phyloP scores from a whole-genome alignment of 2,797 vertebrate species.

The Toxotes lorentzi region DNA sequence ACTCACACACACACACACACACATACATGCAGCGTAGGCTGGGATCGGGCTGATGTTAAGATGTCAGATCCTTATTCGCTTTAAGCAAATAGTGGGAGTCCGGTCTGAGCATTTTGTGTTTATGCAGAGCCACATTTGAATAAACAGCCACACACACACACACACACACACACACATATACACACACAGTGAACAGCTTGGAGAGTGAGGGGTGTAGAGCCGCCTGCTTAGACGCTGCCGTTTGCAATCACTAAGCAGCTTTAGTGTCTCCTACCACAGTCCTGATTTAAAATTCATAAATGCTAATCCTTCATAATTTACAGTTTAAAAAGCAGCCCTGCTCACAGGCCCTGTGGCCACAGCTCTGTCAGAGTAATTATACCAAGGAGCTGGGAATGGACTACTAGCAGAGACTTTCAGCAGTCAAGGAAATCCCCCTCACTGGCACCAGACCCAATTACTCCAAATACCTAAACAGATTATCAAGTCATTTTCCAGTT shows the following conservation, averaged over 20 bases:
- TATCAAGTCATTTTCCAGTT: slow-evolving; percentile 99
- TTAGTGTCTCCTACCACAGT: slow-evolving; percentile 99
- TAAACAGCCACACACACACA: slow-evolving; percentile 66
- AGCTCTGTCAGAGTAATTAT: slow-evolving; percentile 99
- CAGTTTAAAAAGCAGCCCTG: slow-evolving; percentile 99
- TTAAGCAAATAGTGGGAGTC: slow-evolving; percentile 82
- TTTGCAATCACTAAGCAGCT: slow-evolving; percentile 99
- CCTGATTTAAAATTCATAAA: slow-evolving; percentile 99
- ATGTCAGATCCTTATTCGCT: slow-evolving; percentile 84
- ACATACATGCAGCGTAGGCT: slow-evolving; percentile 28
- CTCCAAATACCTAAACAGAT: slow-evolving; percentile 99
- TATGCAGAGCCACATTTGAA: slow-evolving; percentile 74
- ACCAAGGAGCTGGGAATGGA: slow-evolving; percentile 98
- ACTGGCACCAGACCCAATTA: slow-evolving; percentile 99
- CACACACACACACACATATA: slow-evolving; percentile 26
- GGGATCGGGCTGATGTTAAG: slow-evolving; percentile 82
- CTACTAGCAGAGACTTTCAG: slow-evolving; percentile 99
- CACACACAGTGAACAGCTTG: slow-evolving; percentile 68
- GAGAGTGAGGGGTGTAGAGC: slow-evolving; percentile 91
- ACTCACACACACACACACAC: slow-evolving; percentile 13
- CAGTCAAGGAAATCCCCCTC: slow-evolving; percentile 97
- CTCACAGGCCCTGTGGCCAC: slow-evolving; percentile 99
- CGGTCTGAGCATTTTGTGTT: slow-evolving; percentile 75
- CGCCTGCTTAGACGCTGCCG: slow-evolving; percentile 92
- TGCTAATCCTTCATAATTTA: slow-evolving; percentile 99